Evolutionary conservation across 2,888 invertebrate genomes (phyloP), one percentile per base, ranked within the genome.

Genomic region (Diloba caeruleocephala): DNA sequence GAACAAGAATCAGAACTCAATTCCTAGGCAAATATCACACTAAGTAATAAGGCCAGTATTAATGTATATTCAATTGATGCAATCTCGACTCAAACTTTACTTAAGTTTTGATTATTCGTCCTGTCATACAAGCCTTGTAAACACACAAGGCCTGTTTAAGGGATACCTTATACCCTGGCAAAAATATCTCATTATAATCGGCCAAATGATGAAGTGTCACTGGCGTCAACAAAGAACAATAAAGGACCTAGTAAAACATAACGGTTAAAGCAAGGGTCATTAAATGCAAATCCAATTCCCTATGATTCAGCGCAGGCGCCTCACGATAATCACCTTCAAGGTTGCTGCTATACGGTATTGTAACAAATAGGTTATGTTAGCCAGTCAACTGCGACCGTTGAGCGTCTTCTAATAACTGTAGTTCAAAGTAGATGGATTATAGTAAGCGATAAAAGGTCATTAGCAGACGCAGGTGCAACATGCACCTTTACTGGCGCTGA

Each of bases 401-500:
- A 76, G 71, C 71, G 71, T 76, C 62, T 68, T 58, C 59, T 72
- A 71, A 42, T 75, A 74, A 75, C 79, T 68, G 73, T 74, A 55
- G 13, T 55, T 67, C 56, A 43, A 55, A 70, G 48, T 51, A 55
- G 53, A 66, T 62, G 57, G 62, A 71, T 67, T 59, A 66, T 28
- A 52, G 29, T 71, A 48, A 37, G 49, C 67, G 79, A 81, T 81
- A 82, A 79, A 58, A 70, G 77, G 77, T 81, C 76, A 62, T 83
- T 79, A 79, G 49, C 72, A 69, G 67, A 49, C 49, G 57, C 49
- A 74, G 64, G 71, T 67, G 71, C 67, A 72, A 31, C 49, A 31
- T 56, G 57, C 52, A 67, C 51, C 67, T 65, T 67, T 57, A 8
- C n/a, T 56, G n/a, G 6, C 21, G 28, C 29, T 31, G 15, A 25